Percentiles rank a stretch among this genome's conserved stretches.
phyloP scores from a whole-genome alignment of 37 sponge, comb jelly and placozoan species.

The Lycopodina hypogea region DNA sequence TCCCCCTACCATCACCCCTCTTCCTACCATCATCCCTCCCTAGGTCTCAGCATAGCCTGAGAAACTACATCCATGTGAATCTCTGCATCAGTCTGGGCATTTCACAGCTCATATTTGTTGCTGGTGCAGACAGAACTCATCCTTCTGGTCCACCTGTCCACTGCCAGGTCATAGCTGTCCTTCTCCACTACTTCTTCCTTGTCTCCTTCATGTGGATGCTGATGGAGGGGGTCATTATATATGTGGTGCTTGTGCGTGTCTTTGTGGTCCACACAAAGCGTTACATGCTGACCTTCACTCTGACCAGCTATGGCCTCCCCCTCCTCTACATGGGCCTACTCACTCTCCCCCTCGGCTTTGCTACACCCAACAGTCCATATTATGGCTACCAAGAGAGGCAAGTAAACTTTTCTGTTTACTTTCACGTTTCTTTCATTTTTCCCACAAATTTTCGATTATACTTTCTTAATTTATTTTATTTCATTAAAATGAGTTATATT shows the following conservation, averaged over 20 bases:
- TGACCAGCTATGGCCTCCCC: slow-evolving; percentile 35
- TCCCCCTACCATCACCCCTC: no score
- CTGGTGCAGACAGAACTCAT: slow-evolving; percentile 28
- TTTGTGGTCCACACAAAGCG: slow-evolving; percentile 22
- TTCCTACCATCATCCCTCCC: not conserved
- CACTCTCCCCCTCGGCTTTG: slow-evolving; percentile 28
- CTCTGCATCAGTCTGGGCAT: slow-evolving; percentile 50
- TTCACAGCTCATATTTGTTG: slow-evolving; percentile 44
- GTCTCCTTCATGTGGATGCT: slow-evolving; percentile 80
- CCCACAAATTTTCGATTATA: no score
- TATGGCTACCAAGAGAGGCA: slow-evolving; percentile 6
- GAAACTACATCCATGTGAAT: slow-evolving; percentile 60
- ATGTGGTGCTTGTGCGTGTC: slow-evolving; percentile 56
- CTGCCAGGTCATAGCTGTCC: slow-evolving; percentile 44
- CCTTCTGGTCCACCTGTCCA: not conserved
- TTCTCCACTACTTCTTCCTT: slow-evolving; percentile 55
- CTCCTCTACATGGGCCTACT: slow-evolving; percentile 25
- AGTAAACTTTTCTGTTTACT: not conserved
- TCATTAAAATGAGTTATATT: no score
- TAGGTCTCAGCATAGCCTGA: slow-evolving; percentile 54
- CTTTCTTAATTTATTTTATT: no score
- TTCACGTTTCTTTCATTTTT: not conserved
- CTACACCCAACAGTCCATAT: not conserved
- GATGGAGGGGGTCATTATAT: slow-evolving; percentile 74
- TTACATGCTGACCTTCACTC: slow-evolving; percentile 16